These are phyloP conservation scores for Drosophila equinoxialis DNA, from an alignment of 1,140 invertebrate species.

Conservation along the genomic window DNA sequence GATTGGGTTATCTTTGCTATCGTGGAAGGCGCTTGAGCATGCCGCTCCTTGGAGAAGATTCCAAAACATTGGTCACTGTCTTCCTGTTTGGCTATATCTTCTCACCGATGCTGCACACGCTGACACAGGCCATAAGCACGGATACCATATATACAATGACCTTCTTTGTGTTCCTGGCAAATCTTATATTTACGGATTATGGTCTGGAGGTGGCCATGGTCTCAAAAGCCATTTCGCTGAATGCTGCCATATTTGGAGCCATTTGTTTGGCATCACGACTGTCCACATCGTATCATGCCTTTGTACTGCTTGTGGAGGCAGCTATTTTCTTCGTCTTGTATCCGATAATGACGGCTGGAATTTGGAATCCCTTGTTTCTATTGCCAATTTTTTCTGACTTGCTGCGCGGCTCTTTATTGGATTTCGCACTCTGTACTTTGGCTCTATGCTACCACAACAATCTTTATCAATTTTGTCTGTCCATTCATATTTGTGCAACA, in stretches of 20 bases:
- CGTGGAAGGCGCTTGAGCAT: conserved; percentile 64
- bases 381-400: conserved; percentile 68
- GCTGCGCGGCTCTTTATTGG: conserved; percentile 83
- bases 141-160: conserved; percentile 98
- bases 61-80: conserved; percentile 90
- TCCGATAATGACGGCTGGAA: conserved; percentile 89
- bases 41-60: conserved; percentile 84
- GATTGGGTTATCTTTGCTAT: conserved; percentile 83
- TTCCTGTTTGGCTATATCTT: conserved; percentile 92
- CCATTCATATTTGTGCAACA: conserved; percentile 91
- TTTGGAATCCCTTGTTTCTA: conserved; percentile 76
- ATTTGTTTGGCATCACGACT: conserved; percentile 97
- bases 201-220: conserved; percentile 91
- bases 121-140: conserved; percentile 97
- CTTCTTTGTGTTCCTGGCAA: conserved; percentile 92
- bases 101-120: conserved; percentile 95
- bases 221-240: conserved; percentile 92
- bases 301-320: conserved; percentile 93
- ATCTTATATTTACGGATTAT: conserved; percentile 96
- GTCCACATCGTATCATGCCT: conserved; percentile 92
- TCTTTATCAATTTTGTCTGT: conserved; percentile 89
- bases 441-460: conserved; percentile 86
- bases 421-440: conserved; percentile 85
- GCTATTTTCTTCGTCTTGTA: conserved; percentile 94
- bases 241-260: conserved; percentile 95